Evolutionary conservation across 2,888 invertebrate genomes (phyloP).

Genomic region (Didymodactylos carnosus): DNA sequence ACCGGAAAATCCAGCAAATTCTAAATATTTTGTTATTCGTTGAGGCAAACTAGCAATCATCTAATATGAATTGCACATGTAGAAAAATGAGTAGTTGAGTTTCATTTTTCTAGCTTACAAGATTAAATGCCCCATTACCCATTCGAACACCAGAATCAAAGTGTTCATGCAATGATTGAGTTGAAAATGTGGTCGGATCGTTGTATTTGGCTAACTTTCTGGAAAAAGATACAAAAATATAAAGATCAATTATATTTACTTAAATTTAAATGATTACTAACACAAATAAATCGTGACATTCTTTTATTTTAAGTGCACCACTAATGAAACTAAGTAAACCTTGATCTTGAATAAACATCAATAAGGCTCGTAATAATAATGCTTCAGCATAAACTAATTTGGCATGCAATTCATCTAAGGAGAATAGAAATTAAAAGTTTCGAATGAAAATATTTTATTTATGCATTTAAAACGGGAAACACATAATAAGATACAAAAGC

Average conservation of each 20-base stretch:
- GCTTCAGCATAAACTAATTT: conserved; percentile 84
- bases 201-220: conserved; percentile 24
- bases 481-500: too few relatives aligned
- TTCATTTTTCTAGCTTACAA: conserved; percentile 40
- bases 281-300: conserved; percentile 77
- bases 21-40: conserved; percentile 60
- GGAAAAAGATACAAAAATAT: background rate
- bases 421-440: too few relatives aligned
- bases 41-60: conserved; percentile 75
- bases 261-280: conserved; percentile 36
- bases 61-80: conserved; percentile 32
- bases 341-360: conserved; percentile 83
- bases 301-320: conserved; percentile 72
- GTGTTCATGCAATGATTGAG: conserved; percentile 22
- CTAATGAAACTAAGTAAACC: conserved; percentile 72
- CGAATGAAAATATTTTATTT: too few relatives aligned
- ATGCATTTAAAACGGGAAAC: too few relatives aligned
- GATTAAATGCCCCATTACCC: conserved; percentile 78
- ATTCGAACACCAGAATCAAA: conserved; percentile 50
- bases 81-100: too few relatives aligned
- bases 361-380: conserved; percentile 60
- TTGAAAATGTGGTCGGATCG: conserved; percentile 54
- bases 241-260: background rate
- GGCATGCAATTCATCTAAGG: conserved; percentile 63
- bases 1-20: conserved; percentile 79